These are phyloP conservation scores for Octomys mimax DNA, from an alignment of 2,797 vertebrate genomes.

Conservation along the genomic window DNA sequence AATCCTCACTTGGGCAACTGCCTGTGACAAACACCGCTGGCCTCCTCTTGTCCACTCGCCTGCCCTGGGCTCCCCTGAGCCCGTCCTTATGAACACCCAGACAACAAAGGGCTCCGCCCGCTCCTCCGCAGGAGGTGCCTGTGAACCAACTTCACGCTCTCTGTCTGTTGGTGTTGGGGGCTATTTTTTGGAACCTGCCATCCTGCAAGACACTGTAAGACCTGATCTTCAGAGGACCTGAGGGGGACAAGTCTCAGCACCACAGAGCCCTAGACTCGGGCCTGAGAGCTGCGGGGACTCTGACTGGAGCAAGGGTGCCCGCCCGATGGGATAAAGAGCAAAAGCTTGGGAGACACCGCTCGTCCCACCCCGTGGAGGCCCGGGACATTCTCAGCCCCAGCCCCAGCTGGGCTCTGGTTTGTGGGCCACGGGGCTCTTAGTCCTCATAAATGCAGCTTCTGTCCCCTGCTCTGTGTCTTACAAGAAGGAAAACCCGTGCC, in stretches of 20 bases:
- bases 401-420: not conserved
- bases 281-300: not conserved
- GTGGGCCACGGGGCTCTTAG: not conserved
- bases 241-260: not conserved
- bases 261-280: not conserved
- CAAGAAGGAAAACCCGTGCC: fast-evolving
- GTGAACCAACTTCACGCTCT: too few species aligned
- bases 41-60: not conserved
- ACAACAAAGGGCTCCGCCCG: not conserved
- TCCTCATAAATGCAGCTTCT: not conserved
- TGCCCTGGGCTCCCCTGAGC: not conserved
- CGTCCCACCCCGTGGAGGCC: not conserved
- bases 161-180: too few species aligned
- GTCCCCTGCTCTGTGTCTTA: not conserved
- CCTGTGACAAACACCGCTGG: not conserved
- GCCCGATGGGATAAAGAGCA: not conserved
- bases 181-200: not conserved
- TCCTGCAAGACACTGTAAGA: too few species aligned
- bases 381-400: too few species aligned
- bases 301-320: too few species aligned
- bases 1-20: not conserved
- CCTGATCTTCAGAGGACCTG: not conserved
- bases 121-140: not conserved
- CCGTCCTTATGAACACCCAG: not conserved
- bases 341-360: not conserved